Percentiles rank a stretch among this genome's conserved stretches.
phyloP scores from a whole-genome alignment of 2,888 invertebrate species.

The Lithophane semibrunnea region DNA sequence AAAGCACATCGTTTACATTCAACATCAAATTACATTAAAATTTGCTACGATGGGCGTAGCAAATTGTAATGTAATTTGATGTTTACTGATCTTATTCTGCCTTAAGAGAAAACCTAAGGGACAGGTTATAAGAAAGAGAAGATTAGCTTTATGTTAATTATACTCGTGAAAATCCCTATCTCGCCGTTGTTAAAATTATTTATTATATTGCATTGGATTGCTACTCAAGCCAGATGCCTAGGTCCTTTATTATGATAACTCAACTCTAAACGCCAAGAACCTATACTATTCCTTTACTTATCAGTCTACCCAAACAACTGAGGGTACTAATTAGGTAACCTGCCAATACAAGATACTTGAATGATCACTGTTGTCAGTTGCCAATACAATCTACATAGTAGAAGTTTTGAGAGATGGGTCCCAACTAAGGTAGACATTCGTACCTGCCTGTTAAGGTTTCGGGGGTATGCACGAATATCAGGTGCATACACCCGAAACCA shows the following conservation, averaged over 20 bases:
- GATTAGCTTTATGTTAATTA: not conserved
- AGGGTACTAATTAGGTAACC: not conserved
- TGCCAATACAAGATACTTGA: not conserved
- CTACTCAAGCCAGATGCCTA: not conserved
- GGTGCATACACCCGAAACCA: too few species aligned
- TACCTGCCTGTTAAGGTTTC: not conserved
- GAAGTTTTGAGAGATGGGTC: not conserved
- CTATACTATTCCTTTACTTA: not conserved
- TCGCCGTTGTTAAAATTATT: not conserved
- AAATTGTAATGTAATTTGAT: not conserved
- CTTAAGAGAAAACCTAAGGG: not conserved
- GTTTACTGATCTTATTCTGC: not conserved
- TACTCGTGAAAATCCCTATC: too few species aligned
- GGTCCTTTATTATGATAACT: not conserved
- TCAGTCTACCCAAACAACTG: not conserved
- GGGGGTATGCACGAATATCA: not conserved
- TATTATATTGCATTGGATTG: not conserved
- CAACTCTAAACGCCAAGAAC: not conserved
- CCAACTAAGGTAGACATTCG: not conserved
- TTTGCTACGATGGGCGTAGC: too few species aligned
- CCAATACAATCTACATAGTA: not conserved
- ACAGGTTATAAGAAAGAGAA: not conserved
- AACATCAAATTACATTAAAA: too few species aligned
- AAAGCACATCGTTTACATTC: not conserved
- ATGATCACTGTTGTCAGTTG: constrained; percentile 1